These are phyloP conservation scores for Scrobipalpa atriplicella DNA, from an alignment of 2,888 invertebrate species.

Conservation along the genomic window DNA sequence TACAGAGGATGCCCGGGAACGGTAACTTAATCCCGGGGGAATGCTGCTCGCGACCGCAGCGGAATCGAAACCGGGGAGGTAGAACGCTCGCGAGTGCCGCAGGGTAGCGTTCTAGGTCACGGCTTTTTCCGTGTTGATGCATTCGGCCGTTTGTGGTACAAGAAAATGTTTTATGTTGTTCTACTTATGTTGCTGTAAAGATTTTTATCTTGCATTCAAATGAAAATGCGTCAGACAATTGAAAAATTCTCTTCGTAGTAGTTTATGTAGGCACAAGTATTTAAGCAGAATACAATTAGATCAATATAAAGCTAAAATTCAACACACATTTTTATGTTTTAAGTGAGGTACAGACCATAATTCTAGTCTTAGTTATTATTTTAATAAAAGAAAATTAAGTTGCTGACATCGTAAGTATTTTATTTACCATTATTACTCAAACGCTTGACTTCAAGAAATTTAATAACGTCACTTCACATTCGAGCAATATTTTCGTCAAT, in stretches of 20 bases:
- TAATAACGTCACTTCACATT: constrained; percentile 12
- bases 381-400: too few relatives aligned
- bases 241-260: too few relatives aligned
- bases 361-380: too few relatives aligned
- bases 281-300: too few relatives aligned
- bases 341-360: too few relatives aligned
- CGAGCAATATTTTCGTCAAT: background rate
- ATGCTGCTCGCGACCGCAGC: constrained; percentile 28
- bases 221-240: too few relatives aligned
- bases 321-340: too few relatives aligned
- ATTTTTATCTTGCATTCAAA: too few relatives aligned
- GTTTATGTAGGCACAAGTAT: too few relatives aligned
- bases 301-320: too few relatives aligned
- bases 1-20: constrained; percentile 20
- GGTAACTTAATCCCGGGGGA: constrained; percentile 31
- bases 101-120: constrained; percentile 31
- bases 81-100: constrained; percentile 28
- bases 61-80: constrained; percentile 27
- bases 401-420: background rate
- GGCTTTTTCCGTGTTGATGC: constrained; percentile 14
- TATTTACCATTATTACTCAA: constrained; percentile 8
- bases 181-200: background rate
- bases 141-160: background rate
- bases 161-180: background rate
- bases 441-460: constrained; percentile 9